Percentiles rank a stretch among this genome's conserved stretches.
These are phyloP conservation scores for Onthophagus sagittarius DNA, from an alignment of 2,888 invertebrate species.

Conservation along the genomic window DNA sequence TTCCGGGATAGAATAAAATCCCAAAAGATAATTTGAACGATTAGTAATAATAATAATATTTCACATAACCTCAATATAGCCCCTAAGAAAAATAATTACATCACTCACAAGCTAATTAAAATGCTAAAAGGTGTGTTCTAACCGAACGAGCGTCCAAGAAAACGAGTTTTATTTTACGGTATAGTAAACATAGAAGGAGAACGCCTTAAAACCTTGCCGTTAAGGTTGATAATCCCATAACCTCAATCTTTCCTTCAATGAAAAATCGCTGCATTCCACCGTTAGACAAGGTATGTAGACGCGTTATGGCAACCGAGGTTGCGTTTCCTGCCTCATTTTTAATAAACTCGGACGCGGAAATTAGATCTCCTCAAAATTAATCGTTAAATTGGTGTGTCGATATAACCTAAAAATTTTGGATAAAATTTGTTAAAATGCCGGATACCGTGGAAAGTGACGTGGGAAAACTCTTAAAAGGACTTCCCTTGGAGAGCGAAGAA, in stretches of 20 bases:
- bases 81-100: not conserved
- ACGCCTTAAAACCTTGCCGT: not conserved
- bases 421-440: conserved; percentile 45
- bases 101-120: conserved; percentile 5
- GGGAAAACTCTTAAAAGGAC: conserved; percentile 61
- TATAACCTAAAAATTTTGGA: too few relatives aligned
- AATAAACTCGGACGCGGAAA: not conserved
- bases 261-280: conserved; percentile 27
- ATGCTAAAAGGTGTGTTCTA: conserved; percentile 19
- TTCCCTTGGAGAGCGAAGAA: conserved; percentile 65
- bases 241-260: conserved; percentile 8
- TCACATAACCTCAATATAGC: not conserved
- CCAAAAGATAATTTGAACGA: too few relatives aligned
- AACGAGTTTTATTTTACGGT: conserved; percentile 22
- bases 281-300: not conserved
- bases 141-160: conserved; percentile 18
- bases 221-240: conserved; percentile 9
- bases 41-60: too few relatives aligned
- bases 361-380: not conserved
- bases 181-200: conserved; percentile 14
- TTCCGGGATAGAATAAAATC: too few relatives aligned
- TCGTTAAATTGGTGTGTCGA: too few relatives aligned
- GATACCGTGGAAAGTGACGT: conserved; percentile 62
- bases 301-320: not conserved
- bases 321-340: not conserved